Conservation (phyloP, 1,140 invertebrate genomes). For the Neodiprion pinetum region DNA sequence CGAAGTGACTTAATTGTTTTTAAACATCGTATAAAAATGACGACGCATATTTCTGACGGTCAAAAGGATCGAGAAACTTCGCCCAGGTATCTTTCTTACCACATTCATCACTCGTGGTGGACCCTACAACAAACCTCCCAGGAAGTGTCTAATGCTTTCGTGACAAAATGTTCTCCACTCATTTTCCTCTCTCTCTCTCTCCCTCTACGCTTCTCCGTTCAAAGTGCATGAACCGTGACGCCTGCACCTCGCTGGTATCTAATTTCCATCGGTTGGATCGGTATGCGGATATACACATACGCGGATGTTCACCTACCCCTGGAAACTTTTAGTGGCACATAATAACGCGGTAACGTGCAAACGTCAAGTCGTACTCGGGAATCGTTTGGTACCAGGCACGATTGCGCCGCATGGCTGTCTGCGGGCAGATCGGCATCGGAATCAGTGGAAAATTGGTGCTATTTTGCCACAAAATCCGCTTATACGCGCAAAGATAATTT, state of each 20-base stretch:
- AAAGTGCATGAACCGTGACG: neutral
- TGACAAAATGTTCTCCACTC: constrained; percentile 9
- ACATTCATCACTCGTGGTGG: neutral
- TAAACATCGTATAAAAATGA: neutral
- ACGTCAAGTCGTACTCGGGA: neutral
- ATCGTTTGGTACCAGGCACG: constrained; percentile 2
- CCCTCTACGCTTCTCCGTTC: constrained; percentile 20
- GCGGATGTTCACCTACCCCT: neutral
- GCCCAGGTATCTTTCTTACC: neutral
- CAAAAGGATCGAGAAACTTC: neutral
- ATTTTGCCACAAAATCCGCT: too few relatives aligned
- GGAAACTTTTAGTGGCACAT: neutral
- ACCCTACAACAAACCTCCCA: neutral
- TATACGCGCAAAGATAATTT: too few relatives aligned
- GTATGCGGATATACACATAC: neutral
- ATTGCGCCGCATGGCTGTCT: neutral
- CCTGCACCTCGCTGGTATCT: constrained; percentile 4
- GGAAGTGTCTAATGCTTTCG: neutral
- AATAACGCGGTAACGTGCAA: neutral
- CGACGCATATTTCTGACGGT: neutral
- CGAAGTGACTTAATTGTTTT: neutral
- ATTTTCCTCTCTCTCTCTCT: constrained; percentile 15
- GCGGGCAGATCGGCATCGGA: too few relatives aligned
- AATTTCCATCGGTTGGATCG: neutral
- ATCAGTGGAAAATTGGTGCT: too few relatives aligned